These are phyloP conservation scores for Diplodus puntazzo DNA, from an alignment of 2,797 vertebrate species.

Conservation along the genomic window DNA sequence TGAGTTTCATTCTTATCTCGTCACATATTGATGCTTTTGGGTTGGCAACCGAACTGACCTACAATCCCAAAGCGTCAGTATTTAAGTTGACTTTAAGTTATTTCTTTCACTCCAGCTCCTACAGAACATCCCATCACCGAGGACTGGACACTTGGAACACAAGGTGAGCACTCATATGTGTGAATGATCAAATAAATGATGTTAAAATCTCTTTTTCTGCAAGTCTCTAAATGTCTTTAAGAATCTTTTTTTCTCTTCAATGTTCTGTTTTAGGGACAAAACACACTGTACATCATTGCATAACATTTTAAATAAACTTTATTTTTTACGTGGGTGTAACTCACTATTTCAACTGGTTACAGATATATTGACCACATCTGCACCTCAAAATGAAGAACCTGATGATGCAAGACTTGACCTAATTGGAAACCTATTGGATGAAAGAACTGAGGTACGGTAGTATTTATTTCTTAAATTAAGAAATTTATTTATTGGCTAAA, in stretches of 20 bases:
- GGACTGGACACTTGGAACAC: neutral
- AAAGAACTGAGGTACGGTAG: slow-evolving; percentile 30
- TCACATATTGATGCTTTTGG: too few species aligned
- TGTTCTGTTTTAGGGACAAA: neutral
- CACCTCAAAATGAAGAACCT: neutral
- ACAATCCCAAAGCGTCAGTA: too few species aligned
- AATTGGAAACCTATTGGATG: neutral
- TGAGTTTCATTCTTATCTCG: too few species aligned
- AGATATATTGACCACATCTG: slow-evolving; percentile 27
- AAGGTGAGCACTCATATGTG: slow-evolving; percentile 19
- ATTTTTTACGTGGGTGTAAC: neutral
- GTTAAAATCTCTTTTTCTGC: neutral
- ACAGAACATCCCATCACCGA: slow-evolving; percentile 19
- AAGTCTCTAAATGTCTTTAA: neutral
- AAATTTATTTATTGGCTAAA: neutral
- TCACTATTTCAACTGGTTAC: neutral
- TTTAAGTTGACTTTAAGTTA: neutral
- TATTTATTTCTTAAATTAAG: neutral
- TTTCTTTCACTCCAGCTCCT: slow-evolving; percentile 33
- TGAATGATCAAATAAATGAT: neutral
- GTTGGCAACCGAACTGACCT: too few species aligned
- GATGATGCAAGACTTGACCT: neutral
- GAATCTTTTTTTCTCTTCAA: neutral
- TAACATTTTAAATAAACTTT: neutral
- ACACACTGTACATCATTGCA: neutral